phyloP scores from a whole-genome alignment of 2,797 vertebrate species.

The Clarias laeviceps region DNA sequence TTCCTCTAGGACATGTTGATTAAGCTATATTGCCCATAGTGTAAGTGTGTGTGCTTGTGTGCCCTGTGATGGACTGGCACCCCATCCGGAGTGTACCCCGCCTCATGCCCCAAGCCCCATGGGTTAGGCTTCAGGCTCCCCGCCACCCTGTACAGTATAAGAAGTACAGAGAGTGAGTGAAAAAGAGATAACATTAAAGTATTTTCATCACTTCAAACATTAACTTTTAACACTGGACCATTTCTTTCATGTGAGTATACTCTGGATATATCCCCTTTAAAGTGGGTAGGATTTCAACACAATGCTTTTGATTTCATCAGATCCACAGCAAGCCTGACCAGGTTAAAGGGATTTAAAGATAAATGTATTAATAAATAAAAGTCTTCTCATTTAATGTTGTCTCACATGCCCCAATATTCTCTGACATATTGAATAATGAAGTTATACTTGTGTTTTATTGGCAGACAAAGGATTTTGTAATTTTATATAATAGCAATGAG shows the following conservation, averaged over 20 bases:
- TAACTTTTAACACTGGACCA: neutral
- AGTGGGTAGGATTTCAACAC: neutral
- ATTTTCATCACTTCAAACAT: neutral
- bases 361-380: neutral
- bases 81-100: too few relatives aligned
- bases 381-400: neutral
- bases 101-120: too few relatives aligned
- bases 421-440: neutral
- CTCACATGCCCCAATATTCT: neutral
- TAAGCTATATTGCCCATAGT: too few relatives aligned
- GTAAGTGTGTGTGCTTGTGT: too few relatives aligned
- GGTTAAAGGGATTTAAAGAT: neutral
- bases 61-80: too few relatives aligned
- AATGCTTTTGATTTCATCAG: neutral
- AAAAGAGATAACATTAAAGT: neutral
- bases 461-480: conserved; percentile 1
- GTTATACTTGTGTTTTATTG: neutral
- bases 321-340: neutral
- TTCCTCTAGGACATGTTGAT: too few relatives aligned
- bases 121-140: too few relatives aligned
- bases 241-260: neutral
- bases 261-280: neutral
- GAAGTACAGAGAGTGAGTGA: too few relatives aligned
- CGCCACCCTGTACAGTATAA: too few relatives aligned
- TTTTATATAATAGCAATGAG: conserved; percentile 8